These are phyloP conservation scores for Habropoda laboriosa DNA, from an alignment of 1,140 invertebrate species.

Conservation along the genomic window DNA sequence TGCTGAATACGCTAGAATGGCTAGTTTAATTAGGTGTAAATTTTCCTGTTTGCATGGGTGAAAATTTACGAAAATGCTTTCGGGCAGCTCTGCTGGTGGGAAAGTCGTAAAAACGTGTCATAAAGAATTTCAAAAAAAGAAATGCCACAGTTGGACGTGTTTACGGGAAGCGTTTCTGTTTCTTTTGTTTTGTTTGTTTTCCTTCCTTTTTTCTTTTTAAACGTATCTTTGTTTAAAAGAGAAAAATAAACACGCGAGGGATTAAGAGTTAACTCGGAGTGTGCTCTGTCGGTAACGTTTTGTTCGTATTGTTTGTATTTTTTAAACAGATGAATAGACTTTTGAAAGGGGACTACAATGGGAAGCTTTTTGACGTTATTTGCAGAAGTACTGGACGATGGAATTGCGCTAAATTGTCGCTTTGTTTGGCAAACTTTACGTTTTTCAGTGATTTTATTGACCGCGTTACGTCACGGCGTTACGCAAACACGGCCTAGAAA, in stretches of 20 bases:
- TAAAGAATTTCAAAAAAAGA: background rate
- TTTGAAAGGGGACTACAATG: background rate
- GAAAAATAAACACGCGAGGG: background rate
- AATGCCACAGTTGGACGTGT: background rate
- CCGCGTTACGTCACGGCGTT: conserved; percentile 22
- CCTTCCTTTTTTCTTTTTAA: too few relatives aligned
- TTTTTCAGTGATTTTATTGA: conserved; percentile 27
- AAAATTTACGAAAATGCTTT: background rate
- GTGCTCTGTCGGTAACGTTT: background rate
- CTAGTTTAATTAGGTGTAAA: background rate
- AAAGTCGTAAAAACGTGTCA: background rate
- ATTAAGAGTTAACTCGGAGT: background rate
- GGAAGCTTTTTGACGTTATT: conserved; percentile 10
- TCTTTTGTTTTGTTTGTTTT: background rate
- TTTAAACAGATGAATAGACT: background rate
- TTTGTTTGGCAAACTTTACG: conserved; percentile 23
- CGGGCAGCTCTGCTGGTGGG: background rate
- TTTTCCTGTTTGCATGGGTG: background rate
- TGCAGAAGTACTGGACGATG: background rate
- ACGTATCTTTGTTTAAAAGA: background rate
- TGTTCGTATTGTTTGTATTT: background rate
- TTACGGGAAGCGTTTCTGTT: background rate
- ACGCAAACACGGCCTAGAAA: background rate
- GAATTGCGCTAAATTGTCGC: conserved; percentile 1
- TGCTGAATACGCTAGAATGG: background rate